Evolutionary conservation across 2,888 invertebrate genomes (phyloP).

Genomic region (Anticlea derivata): DNA sequence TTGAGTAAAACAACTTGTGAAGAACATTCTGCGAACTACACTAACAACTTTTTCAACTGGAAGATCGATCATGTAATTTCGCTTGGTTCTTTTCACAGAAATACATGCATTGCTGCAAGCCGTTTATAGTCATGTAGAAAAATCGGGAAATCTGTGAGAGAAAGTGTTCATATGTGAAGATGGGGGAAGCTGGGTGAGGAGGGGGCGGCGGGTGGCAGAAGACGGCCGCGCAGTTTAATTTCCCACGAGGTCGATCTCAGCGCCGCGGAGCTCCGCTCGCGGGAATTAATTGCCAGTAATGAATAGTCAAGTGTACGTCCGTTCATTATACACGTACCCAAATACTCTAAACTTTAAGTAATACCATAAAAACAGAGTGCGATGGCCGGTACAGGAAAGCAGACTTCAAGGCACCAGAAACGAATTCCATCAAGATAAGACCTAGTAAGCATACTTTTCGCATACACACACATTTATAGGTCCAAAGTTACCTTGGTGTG

Average conservation of each 20-base stretch:
- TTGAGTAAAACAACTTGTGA: constrained; percentile 30
- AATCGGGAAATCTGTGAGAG: constrained; percentile 70
- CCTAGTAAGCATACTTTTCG: constrained; percentile 27
- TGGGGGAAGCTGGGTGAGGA: constrained; percentile 48
- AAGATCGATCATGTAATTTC: constrained; percentile 13
- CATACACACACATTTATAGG: constrained; percentile 29
- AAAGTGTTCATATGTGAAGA: constrained; percentile 78
- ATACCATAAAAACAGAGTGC: constrained; percentile 14
- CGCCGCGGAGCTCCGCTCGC: constrained; percentile 80
- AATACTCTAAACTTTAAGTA: constrained; percentile 22
- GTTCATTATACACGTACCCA: constrained; percentile 65
- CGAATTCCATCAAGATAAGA: constrained; percentile 21
- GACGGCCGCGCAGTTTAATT: constrained; percentile 83
- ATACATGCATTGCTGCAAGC: constrained; percentile 35
- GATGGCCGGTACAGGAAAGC: constrained; percentile 1
- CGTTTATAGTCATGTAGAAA: constrained; percentile 57
- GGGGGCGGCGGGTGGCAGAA: constrained; percentile 69
- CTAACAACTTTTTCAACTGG: constrained; percentile 8
- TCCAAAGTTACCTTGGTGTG: constrained; percentile 44
- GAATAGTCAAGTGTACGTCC: constrained; percentile 82
- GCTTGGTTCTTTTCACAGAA: constrained; percentile 1
- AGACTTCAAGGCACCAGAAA: constrained; percentile 4
- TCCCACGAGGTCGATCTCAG: constrained; percentile 84
- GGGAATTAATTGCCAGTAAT: constrained; percentile 84
- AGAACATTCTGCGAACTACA: constrained; percentile 13